phyloP scores from a whole-genome alignment of 2,797 vertebrate genomes.

The Oophaga sylvatica region DNA sequence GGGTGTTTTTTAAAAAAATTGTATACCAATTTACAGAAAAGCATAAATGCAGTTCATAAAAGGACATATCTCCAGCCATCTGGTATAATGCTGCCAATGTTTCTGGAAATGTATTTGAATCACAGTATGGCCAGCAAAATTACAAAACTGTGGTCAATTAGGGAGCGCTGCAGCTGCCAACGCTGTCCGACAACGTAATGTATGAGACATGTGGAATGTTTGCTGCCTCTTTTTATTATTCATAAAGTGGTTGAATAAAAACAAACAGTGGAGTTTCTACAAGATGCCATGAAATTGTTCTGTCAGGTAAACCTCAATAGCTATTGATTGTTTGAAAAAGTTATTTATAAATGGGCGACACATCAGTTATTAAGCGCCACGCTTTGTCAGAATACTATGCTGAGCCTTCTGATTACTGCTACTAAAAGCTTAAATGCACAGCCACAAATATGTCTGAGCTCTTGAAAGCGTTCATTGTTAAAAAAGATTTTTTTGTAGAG shows the following conservation, averaged over 20 bases:
- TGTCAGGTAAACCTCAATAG: conserved; percentile 23
- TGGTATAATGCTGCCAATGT: conserved; percentile 44
- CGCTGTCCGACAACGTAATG: conserved; percentile 27
- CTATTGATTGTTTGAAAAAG: conserved; percentile 24
- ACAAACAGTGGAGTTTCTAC: conserved; percentile 27
- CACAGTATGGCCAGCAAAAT: conserved; percentile 26
- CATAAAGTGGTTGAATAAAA: conserved; percentile 47
- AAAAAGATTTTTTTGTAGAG: not conserved
- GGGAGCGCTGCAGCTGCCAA: conserved; percentile 38
- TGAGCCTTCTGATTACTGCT: not conserved
- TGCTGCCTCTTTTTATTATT: conserved; percentile 48
- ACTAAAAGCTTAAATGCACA: conserved; percentile 4
- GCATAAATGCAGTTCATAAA: conserved; percentile 23
- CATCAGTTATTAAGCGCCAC: conserved; percentile 5
- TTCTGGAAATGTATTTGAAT: conserved; percentile 48
- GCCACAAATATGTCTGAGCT: not conserved
- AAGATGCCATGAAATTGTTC: conserved; percentile 35
- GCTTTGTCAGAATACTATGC: not conserved
- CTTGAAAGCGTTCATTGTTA: not conserved
- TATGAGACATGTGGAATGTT: conserved; percentile 30
- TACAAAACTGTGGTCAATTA: conserved; percentile 55
- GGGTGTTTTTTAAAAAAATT: not conserved
- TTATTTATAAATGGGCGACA: conserved; percentile 22
- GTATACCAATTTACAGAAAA: conserved; percentile 25
- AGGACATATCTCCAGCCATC: conserved; percentile 30